Base-by-base conservation (phyloP, 2,888 invertebrate genomes). In the Acanthosepion lycidas region DNA sequence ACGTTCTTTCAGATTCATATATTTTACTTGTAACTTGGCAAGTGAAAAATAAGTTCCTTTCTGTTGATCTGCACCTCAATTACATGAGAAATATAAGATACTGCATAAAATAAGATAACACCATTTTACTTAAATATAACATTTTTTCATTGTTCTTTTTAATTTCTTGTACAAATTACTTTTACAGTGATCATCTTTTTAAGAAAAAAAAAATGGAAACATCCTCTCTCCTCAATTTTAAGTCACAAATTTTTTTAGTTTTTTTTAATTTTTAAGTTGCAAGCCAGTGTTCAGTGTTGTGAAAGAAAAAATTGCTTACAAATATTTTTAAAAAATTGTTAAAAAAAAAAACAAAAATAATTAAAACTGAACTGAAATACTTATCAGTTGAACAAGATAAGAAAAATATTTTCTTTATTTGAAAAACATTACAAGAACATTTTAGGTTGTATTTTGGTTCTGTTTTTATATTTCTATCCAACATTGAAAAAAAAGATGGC, bases 141-240 rank as follows among this genome's bases (percentile, higher is more conserved):
- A 15, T 78, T 78, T 78, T 64, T 64, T 78, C 78, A 15, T 78
- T n/a, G n/a, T n/a, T 33, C n/a, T 78, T 78, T 59, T 59, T 59
- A 59, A 23, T 59, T 78, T 78, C n/a, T 78, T 78, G n/a, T 78
- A 78, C 78, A 78, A 78, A 78, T 78, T 78, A 78, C 78, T n/a
- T 78, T 78, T 78, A 78, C 78, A 78, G n/a, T 78, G n/a, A 78
- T 78, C n/a, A n/a, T 33, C 33, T 78, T 78, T 18, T n/a, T 59
- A 23, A 5, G 23, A 20, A 59, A 59, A 33, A 59, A 33, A 59
- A 20, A 59, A 23, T 23, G 0, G 6, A 51, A 51, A 51, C 51
- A 51, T 8, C 15, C 5, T 51, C 15, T 51, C 9, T 51, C 15
- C 8, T 42, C 42, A 42, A 42, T 42, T 51, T 51, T 15, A 51